A percentile compares a stretch with the other conserved stretches of the same genome.
phyloP scores from a whole-genome alignment of 2,888 invertebrate genomes.

The Aporophyla lueneburgensis region DNA sequence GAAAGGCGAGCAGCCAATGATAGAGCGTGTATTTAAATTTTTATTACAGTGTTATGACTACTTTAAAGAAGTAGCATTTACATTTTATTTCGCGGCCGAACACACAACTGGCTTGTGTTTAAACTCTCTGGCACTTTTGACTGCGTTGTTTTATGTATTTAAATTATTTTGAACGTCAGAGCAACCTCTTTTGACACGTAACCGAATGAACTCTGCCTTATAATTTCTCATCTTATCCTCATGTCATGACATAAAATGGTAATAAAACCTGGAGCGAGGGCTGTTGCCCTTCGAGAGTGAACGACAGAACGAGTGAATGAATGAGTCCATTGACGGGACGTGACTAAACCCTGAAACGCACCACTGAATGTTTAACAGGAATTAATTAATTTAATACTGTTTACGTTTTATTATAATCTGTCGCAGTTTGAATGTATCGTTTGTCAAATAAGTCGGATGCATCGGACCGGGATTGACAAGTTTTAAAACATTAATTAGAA shows the following conservation, averaged over 20 bases:
- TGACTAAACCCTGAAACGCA: conserved; percentile 68
- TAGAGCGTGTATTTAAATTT: conserved; percentile 25
- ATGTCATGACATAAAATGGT: conserved; percentile 68
- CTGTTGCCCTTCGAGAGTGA: conserved; percentile 66
- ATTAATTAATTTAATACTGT: conserved; percentile 63
- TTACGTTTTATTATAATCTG: conserved; percentile 37
- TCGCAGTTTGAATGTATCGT: conserved; percentile 46
- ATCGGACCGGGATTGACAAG: conserved; percentile 42
- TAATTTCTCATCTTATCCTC: conserved; percentile 42
- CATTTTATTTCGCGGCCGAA: conserved; percentile 38
- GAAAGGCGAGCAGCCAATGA: conserved; percentile 24
- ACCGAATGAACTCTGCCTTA: conserved; percentile 7
- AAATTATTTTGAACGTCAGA: conserved; percentile 20
- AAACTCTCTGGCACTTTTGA: conserved; percentile 7
- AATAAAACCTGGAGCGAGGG: conserved; percentile 67
- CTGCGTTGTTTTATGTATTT: conserved; percentile 27
- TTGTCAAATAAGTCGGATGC: conserved; percentile 56
- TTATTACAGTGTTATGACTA: conserved; percentile 51
- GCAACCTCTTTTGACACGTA: conserved; percentile 10
- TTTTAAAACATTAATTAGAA: conserved; percentile 12
- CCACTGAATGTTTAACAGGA: conserved; percentile 61
- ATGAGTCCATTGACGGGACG: conserved; percentile 66
- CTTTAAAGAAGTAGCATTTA: conserved; percentile 43
- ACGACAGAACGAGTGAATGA: conserved; percentile 62
- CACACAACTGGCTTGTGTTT: conserved; percentile 17